Percentiles rank a stretch among this genome's conserved stretches.
phyloP scores from a whole-genome alignment of 2,797 vertebrate genomes.

The Apogon hyalosoma region DNA sequence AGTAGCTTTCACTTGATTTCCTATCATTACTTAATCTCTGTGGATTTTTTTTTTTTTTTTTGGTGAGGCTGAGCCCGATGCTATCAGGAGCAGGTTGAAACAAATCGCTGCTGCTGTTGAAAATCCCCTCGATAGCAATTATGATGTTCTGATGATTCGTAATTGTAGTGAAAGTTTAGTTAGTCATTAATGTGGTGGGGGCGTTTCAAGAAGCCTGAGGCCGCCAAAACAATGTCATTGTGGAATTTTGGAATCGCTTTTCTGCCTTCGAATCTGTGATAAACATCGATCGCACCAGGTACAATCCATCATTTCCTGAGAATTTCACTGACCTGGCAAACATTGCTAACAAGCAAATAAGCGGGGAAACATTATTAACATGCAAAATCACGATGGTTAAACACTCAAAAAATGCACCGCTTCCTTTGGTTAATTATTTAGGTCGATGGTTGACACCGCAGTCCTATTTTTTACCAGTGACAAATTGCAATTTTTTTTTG shows the following conservation, averaged over 20 bases:
- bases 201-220: slow-evolving; percentile 33
- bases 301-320: background rate
- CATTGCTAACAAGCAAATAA: slow-evolving; percentile 12
- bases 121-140: slow-evolving; percentile 60
- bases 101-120: slow-evolving; percentile 46
- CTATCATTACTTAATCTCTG: slow-evolving; percentile 30
- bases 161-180: slow-evolving; percentile 68
- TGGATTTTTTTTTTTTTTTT: slow-evolving; percentile 28
- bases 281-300: slow-evolving; percentile 10
- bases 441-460: background rate
- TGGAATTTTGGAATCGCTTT: slow-evolving; percentile 28
- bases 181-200: slow-evolving; percentile 50
- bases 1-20: slow-evolving; percentile 33
- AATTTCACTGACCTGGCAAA: slow-evolving; percentile 21
- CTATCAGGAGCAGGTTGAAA: slow-evolving; percentile 55
- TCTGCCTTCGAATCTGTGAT: background rate
- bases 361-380: background rate
- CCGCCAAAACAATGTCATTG: slow-evolving; percentile 19
- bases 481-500: background rate
- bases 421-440: background rate
- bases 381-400: background rate
- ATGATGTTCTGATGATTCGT: slow-evolving; percentile 48
- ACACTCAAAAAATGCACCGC: background rate
- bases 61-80: slow-evolving; percentile 17
- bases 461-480: background rate